A percentile compares a stretch with the other conserved stretches of the same genome.
These are phyloP conservation scores for Clusia tigrina DNA, from an alignment of 2,888 invertebrate genomes.

Conservation along the genomic window DNA sequence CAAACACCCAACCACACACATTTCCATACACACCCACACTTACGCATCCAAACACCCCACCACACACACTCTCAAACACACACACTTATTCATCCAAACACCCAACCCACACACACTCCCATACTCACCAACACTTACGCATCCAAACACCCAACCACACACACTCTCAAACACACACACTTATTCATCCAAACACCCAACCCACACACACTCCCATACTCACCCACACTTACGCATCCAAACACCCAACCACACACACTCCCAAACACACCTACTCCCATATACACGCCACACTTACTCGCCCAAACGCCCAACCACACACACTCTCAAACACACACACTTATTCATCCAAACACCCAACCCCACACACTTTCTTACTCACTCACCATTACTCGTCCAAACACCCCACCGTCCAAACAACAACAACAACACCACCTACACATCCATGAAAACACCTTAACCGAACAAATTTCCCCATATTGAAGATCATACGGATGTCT, in stretches of 20 bases:
- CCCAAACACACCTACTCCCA: slow-evolving; percentile 21
- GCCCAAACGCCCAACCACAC: slow-evolving; percentile 3
- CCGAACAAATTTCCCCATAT: slow-evolving; percentile 32
- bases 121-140: slow-evolving; percentile 5
- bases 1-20: slow-evolving; percentile 25
- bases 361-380: not conserved
- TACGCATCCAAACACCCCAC: too few species aligned
- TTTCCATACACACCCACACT: too few species aligned
- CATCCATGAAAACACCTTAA: slow-evolving; percentile 34
- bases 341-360: slow-evolving; percentile 29
- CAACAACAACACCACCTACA: slow-evolving; percentile 21
- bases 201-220: not conserved
- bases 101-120: slow-evolving; percentile 22
- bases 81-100: slow-evolving; percentile 25
- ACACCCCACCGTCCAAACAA: slow-evolving; percentile 21
- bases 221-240: slow-evolving; percentile 9
- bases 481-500: slow-evolving; percentile 64
- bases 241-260: slow-evolving; percentile 12
- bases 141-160: slow-evolving; percentile 8
- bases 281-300: slow-evolving; percentile 17
- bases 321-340: slow-evolving; percentile 29
- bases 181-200: slow-evolving; percentile 18
- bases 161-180: slow-evolving; percentile 21
- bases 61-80: slow-evolving; percentile 26
- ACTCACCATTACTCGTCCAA: slow-evolving; percentile 8